These are phyloP conservation scores for Oxyruncus cristatus DNA, from an alignment of 2,113 vertebrate species.

Conservation along the genomic window DNA sequence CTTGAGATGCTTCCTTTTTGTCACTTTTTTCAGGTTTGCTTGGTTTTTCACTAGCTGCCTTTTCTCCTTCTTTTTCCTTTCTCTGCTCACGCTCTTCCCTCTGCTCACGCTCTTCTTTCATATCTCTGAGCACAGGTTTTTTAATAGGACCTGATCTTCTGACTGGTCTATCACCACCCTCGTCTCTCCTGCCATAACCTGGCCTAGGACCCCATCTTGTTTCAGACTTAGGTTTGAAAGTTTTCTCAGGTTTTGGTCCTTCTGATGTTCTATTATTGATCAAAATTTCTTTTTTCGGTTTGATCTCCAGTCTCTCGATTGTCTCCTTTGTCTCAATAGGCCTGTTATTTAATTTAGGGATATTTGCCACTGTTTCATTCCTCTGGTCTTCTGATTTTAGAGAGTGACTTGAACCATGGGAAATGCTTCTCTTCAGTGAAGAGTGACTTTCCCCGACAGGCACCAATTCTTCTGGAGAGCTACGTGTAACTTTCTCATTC, in stretches of 20 bases:
- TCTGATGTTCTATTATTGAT: slow-evolving; percentile 68
- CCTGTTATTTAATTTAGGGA: slow-evolving; percentile 73
- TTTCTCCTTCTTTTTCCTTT: slow-evolving; percentile 89
- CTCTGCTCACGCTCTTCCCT: slow-evolving; percentile 92
- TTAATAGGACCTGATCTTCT: slow-evolving; percentile 96
- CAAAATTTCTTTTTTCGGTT: slow-evolving; percentile 85
- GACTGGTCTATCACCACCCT: slow-evolving; percentile 85
- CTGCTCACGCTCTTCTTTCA: slow-evolving; percentile 96
- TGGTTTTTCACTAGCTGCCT: slow-evolving; percentile 75
- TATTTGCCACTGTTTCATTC: slow-evolving; percentile 73
- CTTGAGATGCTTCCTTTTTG: slow-evolving; percentile 76
- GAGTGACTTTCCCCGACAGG: slow-evolving; percentile 76
- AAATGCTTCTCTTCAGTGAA: slow-evolving; percentile 86
- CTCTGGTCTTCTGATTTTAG: slow-evolving; percentile 88
- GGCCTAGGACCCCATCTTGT: slow-evolving; percentile 92
- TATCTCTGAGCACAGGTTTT: slow-evolving; percentile 94
- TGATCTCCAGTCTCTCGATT: slow-evolving; percentile 83
- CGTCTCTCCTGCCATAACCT: slow-evolving; percentile 84
- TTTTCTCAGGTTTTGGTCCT: slow-evolving; percentile 88
- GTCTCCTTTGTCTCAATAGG: slow-evolving; percentile 77
- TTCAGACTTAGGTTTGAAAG: slow-evolving; percentile 90
- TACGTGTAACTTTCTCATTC: slow-evolving; percentile 71
- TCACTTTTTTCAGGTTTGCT: slow-evolving; percentile 77
- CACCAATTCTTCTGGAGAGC: slow-evolving; percentile 79
- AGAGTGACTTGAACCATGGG: slow-evolving; percentile 87